Evolutionary conservation across 2,888 invertebrate species (phyloP).

Genomic region (Eilema sororculum): DNA sequence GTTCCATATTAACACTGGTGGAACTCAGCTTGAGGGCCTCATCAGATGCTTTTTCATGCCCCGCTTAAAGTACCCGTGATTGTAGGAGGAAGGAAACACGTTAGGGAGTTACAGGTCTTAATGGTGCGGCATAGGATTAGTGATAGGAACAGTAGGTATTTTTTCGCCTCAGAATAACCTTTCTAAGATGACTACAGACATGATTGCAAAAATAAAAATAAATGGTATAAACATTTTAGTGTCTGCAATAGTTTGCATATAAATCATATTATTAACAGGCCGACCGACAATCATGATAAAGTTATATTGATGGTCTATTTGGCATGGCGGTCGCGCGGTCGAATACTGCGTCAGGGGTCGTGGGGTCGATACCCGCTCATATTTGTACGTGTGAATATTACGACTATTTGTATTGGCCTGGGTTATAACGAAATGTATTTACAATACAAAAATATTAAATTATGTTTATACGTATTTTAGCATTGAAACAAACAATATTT

Average conservation of each 20-base stretch:
- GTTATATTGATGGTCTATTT: not conserved
- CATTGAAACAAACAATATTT: not conserved
- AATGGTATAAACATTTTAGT: not conserved
- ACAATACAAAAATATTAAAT: not conserved
- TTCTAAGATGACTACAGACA: not conserved
- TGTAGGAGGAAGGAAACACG: too few relatives aligned
- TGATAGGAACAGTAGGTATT: not conserved
- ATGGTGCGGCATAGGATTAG: too few relatives aligned
- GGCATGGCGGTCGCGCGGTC: not conserved
- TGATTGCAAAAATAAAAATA: not conserved
- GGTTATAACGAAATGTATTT: not conserved
- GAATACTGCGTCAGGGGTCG: not conserved
- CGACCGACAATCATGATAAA: not conserved
- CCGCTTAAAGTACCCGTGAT: too few relatives aligned
- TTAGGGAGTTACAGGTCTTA: too few relatives aligned
- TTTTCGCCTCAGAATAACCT: not conserved
- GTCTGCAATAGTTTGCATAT: constrained; percentile 11
- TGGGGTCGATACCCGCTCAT: not conserved
- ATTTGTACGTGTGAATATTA: not conserved
- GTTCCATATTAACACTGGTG: too few relatives aligned
- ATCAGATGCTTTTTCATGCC: too few relatives aligned
- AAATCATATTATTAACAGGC: not conserved
- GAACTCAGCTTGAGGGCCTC: too few relatives aligned
- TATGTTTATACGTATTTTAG: not conserved
- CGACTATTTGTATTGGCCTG: not conserved